These are phyloP conservation scores for Eucidaris tribuloides DNA, from an alignment of 35 echinoderm and acorn worm species.

Conservation along the genomic window DNA sequence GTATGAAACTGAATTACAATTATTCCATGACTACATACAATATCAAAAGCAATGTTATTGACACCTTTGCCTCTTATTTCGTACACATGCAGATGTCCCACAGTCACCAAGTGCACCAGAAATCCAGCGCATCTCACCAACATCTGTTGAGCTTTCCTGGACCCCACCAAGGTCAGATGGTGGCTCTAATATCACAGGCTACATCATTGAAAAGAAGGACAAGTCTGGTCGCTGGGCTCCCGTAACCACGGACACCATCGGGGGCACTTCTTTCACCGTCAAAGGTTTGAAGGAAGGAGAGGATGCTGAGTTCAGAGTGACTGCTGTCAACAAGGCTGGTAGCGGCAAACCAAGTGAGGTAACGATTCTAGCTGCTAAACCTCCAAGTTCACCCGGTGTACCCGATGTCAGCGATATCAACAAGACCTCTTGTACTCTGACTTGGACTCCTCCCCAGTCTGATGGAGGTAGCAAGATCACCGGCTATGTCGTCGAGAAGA, in stretches of 20 bases:
- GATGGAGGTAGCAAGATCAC: slow-evolving; percentile 76
- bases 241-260: slow-evolving; percentile 53
- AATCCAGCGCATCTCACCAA: slow-evolving; percentile 36
- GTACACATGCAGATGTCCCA: slow-evolving; percentile 37
- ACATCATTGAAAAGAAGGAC: slow-evolving; percentile 74
- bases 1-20: too few relatives aligned
- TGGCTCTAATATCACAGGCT: slow-evolving; percentile 55
- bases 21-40: too few relatives aligned
- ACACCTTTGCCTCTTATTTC: too few relatives aligned
- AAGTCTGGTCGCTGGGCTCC: slow-evolving; percentile 51
- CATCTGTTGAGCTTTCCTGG: slow-evolving; percentile 56
- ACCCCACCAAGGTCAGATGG: slow-evolving; percentile 48
- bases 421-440: slow-evolving; percentile 7
- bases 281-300: slow-evolving; percentile 78
- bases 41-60: too few relatives aligned
- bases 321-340: slow-evolving; percentile 91
- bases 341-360: slow-evolving; percentile 72
- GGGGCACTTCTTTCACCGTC: slow-evolving; percentile 73
- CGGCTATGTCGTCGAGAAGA: slow-evolving; percentile 79
- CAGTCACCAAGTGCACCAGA: slow-evolving; percentile 53
- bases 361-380: slow-evolving; percentile 29
- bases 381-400: slow-evolving; percentile 57
- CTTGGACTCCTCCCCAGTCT: slow-evolving; percentile 32
- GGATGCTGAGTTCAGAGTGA: slow-evolving; percentile 65
- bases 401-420: slow-evolving; percentile 25